Conservation (phyloP, 2,888 invertebrate genomes). For the Myopa tessellatipennis region DNA sequence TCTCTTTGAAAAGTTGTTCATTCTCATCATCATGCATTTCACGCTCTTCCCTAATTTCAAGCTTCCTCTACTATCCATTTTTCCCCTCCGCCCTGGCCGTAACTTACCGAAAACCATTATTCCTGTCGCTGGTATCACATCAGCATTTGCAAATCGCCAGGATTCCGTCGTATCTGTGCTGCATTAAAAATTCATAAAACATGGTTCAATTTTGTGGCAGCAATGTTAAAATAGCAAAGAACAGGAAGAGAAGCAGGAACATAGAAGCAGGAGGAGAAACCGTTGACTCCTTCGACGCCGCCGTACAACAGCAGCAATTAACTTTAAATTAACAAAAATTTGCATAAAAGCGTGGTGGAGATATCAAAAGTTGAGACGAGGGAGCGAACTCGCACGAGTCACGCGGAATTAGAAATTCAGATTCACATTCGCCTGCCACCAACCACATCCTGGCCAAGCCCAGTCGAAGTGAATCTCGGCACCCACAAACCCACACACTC, state of each 20-base stretch:
- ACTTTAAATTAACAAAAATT: constrained; percentile 37
- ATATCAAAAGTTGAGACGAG: constrained; percentile 48
- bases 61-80: too few relatives aligned
- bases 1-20: too few relatives aligned
- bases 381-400: neutral
- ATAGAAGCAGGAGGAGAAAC: neutral
- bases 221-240: constrained; percentile 35
- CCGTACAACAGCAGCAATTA: constrained; percentile 16
- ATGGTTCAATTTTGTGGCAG: too few relatives aligned
- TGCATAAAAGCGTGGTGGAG: constrained; percentile 37
- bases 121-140: constrained; percentile 82
- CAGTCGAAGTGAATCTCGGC: constrained; percentile 11
- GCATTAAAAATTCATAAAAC: constrained; percentile 35
- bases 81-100: too few relatives aligned
- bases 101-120: constrained; percentile 85
- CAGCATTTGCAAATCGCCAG: constrained; percentile 79
- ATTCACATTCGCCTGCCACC: constrained; percentile 45
- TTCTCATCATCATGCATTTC: too few relatives aligned
- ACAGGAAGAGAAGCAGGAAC: neutral
- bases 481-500: constrained; percentile 7
- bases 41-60: too few relatives aligned
- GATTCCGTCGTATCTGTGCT: constrained; percentile 76
- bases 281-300: too few relatives aligned
- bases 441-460: constrained; percentile 37
- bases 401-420: constrained; percentile 59